Percentiles rank a stretch among this genome's conserved stretches.
These are phyloP conservation scores for Apamea sordens DNA, from an alignment of 2,888 invertebrate genomes.

Conservation along the genomic window DNA sequence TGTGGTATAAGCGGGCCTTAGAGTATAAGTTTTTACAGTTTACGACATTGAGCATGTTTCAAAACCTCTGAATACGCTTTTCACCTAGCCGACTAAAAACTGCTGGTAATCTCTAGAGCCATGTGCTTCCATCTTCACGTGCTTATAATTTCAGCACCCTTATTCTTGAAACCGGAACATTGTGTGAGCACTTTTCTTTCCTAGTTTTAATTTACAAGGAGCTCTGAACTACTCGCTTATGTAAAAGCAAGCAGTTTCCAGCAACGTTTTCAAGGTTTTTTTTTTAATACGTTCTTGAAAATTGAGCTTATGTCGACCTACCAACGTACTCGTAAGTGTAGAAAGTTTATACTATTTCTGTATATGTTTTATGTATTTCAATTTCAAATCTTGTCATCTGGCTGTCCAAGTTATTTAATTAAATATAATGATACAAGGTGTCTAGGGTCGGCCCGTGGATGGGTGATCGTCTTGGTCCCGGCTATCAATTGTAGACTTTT, in stretches of 20 bases:
- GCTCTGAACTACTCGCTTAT: background rate
- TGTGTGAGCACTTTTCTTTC: background rate
- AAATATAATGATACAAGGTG: background rate
- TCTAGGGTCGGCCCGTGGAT: too few species aligned
- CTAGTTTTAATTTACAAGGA: background rate
- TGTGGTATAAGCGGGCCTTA: too few species aligned
- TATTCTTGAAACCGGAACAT: too few species aligned
- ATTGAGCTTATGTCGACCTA: background rate
- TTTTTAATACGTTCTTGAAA: background rate
- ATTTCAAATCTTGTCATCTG: background rate
- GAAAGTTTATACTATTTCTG: background rate
- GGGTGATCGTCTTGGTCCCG: too few species aligned
- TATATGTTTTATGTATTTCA: background rate
- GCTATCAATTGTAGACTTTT: too few species aligned
- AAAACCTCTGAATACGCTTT: too few species aligned
- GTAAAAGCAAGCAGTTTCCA: constrained; percentile 1
- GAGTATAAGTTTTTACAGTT: too few species aligned
- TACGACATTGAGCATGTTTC: too few species aligned
- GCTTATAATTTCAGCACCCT: background rate
- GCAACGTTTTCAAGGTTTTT: too few species aligned
- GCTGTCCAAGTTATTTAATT: background rate
- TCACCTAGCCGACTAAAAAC: too few species aligned
- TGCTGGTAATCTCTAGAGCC: background rate
- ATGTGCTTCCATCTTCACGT: too few species aligned
- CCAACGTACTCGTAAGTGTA: background rate